phyloP scores from a whole-genome alignment of 1,140 invertebrate species.

The Piezodorus guildinii region DNA sequence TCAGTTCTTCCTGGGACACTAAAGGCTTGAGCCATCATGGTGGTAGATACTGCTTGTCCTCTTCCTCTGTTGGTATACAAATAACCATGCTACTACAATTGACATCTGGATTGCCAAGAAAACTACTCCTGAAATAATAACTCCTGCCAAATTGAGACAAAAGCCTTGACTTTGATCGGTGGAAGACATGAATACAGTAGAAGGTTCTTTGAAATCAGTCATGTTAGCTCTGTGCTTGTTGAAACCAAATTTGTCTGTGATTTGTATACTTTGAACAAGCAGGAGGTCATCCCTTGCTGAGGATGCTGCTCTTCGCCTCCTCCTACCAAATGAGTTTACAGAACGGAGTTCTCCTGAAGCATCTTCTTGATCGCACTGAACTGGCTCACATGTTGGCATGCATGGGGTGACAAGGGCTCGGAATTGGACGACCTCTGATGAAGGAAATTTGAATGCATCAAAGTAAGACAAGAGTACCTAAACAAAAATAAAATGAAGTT shows the following conservation, averaged over 20 bases:
- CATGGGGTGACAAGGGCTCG: slow-evolving; percentile 85
- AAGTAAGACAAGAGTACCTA: slow-evolving; percentile 81
- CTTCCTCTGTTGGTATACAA: slow-evolving; percentile 57
- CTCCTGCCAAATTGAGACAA: slow-evolving; percentile 60
- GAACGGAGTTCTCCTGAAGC: slow-evolving; percentile 66
- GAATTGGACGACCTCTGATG: slow-evolving; percentile 88
- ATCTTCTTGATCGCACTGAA: slow-evolving; percentile 70
- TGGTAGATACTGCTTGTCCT: slow-evolving; percentile 33
- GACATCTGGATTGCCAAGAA: slow-evolving; percentile 72
- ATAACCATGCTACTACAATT: slow-evolving; percentile 69
- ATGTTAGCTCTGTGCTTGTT: slow-evolving; percentile 40
- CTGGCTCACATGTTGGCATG: slow-evolving; percentile 81
- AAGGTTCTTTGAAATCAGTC: slow-evolving; percentile 33
- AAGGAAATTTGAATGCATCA: slow-evolving; percentile 92
- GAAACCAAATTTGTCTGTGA: slow-evolving; percentile 83
- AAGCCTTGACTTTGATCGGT: slow-evolving; percentile 40
- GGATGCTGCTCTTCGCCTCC: slow-evolving; percentile 43
- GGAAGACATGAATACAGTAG: slow-evolving; percentile 44
- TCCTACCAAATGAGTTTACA: slow-evolving; percentile 66
- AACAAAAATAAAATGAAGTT: slow-evolving; percentile 28
- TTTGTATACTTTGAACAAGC: slow-evolving; percentile 80
- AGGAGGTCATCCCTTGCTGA: slow-evolving; percentile 63
- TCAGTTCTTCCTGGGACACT: slow-evolving; percentile 48
- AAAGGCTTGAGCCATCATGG: slow-evolving; percentile 32
- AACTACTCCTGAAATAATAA: slow-evolving; percentile 66